Conservation (phyloP, 2,888 invertebrate species). For the Coelinius sp. region DNA sequence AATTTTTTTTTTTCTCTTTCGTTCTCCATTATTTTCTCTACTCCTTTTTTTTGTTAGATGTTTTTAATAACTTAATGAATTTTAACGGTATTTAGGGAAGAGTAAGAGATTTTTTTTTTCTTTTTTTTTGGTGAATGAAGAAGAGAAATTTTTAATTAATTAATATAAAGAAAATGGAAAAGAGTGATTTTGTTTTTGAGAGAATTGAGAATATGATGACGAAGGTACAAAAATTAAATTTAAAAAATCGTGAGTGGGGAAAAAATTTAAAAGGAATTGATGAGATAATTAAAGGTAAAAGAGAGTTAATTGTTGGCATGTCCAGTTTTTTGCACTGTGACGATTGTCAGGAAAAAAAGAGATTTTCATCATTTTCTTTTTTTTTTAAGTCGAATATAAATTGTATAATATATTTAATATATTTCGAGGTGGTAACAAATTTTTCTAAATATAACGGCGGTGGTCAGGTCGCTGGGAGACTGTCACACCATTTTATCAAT, state of each 20-base stretch:
- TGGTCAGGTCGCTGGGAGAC: slow-evolving; percentile 51
- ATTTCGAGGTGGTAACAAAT: slow-evolving; percentile 61
- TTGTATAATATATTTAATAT: slow-evolving; percentile 71
- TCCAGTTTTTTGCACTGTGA: slow-evolving; percentile 65
- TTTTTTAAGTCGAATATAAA: slow-evolving; percentile 61
- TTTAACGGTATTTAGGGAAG: slow-evolving; percentile 65
- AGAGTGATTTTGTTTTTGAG: slow-evolving; percentile 35
- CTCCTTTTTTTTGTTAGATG: slow-evolving; percentile 64
- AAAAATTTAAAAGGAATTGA: slow-evolving; percentile 46
- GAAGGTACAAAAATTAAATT: slow-evolving; percentile 30
- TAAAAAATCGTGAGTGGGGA: slow-evolving; percentile 49
- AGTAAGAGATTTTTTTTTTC: slow-evolving; percentile 46
- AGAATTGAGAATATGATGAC: slow-evolving; percentile 49
- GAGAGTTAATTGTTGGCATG: slow-evolving; percentile 43
- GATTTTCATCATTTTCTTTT: slow-evolving; percentile 53
- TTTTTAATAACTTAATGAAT: slow-evolving; percentile 68
- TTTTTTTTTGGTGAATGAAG: slow-evolving; percentile 37
- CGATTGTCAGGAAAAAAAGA: slow-evolving; percentile 58
- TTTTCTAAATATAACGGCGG: slow-evolving; percentile 47
- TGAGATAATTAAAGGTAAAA: slow-evolving; percentile 42
- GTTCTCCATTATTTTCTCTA: slow-evolving; percentile 23
- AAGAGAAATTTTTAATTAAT: slow-evolving; percentile 55
- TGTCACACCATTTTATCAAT: slow-evolving; percentile 37
- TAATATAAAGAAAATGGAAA: slow-evolving; percentile 51
- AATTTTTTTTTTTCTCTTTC: slow-evolving; percentile 53